Base-by-base conservation (phyloP, 2,113 vertebrate genomes). In the Heptranchias perlo region DNA sequence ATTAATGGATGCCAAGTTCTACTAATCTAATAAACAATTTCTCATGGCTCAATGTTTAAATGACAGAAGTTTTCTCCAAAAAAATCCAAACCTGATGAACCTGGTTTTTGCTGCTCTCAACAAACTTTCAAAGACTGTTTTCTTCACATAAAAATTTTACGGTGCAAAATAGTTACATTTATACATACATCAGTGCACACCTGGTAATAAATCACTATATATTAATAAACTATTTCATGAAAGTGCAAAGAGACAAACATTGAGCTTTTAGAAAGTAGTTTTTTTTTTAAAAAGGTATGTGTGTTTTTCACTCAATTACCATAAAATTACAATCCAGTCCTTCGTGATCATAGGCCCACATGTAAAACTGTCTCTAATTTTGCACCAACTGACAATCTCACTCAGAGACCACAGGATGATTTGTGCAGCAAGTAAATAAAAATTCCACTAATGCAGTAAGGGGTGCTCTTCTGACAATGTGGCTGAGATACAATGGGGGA, bases 1-100 rank as follows among this genome's bases (percentile, higher is more conserved):
- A 96, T 97, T 96, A 97, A 96, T 67, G 96, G 10, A 96, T 31
- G 2, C 10, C 96, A 96, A n/a, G 96, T 67, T 96, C 96, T 96
- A 64, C 96, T 93, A 96, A 73, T 96, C 58, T 76, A 76, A 67
- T 94, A 96, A 87, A 54, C 89, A 96, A 94, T 96, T 96, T 96
- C 87, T 28, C 67, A 3, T 61, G 86, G 58, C 96, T 49, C 65
- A 67, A 44, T 65, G 5, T 28, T 65, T 62, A 64, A 91, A 95
- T 44, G 3, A n/a, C 35, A 95, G 39, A 31, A 49, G 39, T 47
- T 95, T 69, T 95, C 23, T 31, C 4, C 13, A 49, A 10, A 95
- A 95, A 47, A 49, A 69, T 7, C 14, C 25, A 0, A 52, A 67
- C 25, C 52, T 62, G n/a, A 93, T 47, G 62, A 67, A 67, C 44